Base-by-base conservation (phyloP, 2,113 vertebrate species). In the Ariopsis seemanni region DNA sequence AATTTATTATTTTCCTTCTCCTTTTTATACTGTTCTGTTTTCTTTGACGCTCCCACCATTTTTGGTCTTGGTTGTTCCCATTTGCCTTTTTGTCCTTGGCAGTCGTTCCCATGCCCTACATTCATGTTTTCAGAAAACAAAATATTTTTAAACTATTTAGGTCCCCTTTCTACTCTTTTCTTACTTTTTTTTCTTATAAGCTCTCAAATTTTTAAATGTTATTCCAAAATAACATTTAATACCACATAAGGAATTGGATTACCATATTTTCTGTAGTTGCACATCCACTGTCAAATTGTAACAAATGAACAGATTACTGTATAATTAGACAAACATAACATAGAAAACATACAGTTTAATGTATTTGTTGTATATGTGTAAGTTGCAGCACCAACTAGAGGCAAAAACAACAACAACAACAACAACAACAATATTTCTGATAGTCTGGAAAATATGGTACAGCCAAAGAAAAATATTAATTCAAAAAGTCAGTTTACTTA, bases 31-130 rank as follows among this genome's bases (percentile, higher is more conserved):
- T 87, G 86, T 88, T 91, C 63, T 86, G 55, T 88, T 84, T 88
- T 4, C 5, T 75, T 42, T n/a, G 18, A 48, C 9, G 30, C 83
- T 53, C 63, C 63, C 34, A 86, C 67, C 86, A 83, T 89, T 71
- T 84, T 88, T 89, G 42, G 82, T 78, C 82, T 77, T 71, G 85
- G 87, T 89, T 83, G 83, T 89, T 90, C 88, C 83, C 62, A 83
- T 69, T 69, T 30, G n/a, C 7, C 62, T 10, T 77, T 77, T 57
- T 79, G 52, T 57, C 25, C n/a, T 79, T 79, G 77, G 52, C 52
- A 25, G 42, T 75, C 4, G 10, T 75, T 75, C 48, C 50, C 48
- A 77, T n/a, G 22, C 53, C 48, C 22, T 77, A 25, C 48, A 52
- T 12, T 75, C 42, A 50, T 10, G 22, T 50, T 52, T n/a, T 18